Base-by-base conservation (phyloP, 2,888 invertebrate species). In the Caradrina kadenii region DNA sequence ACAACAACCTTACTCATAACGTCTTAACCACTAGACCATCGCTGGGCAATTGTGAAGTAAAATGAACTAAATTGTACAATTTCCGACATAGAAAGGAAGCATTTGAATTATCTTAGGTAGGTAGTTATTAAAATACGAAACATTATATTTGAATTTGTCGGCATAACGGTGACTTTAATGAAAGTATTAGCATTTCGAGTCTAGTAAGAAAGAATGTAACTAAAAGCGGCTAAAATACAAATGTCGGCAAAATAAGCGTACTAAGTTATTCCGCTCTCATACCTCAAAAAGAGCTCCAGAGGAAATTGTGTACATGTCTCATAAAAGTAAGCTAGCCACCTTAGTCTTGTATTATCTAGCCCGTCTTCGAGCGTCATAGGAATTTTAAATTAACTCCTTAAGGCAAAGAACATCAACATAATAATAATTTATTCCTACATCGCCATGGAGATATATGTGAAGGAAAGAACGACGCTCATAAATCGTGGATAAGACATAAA, bases 401-500 rank as follows among this genome's bases (percentile, higher is more conserved):
- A 39, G 72, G 22, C 49, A 3, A 26, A 11, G 10, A 54, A 62
- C 62, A 74, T 78, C 49, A 63, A 71, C 11, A 17, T 35, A 42
- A 53, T 76, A 58, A 76, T 76, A 61, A 58, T 56, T 52, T 19
- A 52, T 70, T 53, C 60, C 42, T 35, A 58, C 60, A 49, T 64
- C 63, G 35, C 56, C 73, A 79, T 75, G 26, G 56, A 66, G 66
- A 82, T 70, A 73, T 69, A 81, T 79, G 65, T 73, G 67, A 61
- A 69, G 58, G 54, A 69, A 80, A 69, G 68, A 80, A 73, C 70
- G 72, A 21, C 62, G 8, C 26, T 53, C 69, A 76, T 83, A 84
- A 82, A 82, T 74, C 60, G 60, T 66, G 52, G 55, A 72, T 73
- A 81, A 79, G 78, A 73, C 72, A 81, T 84, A 75, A 75, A 83